These are phyloP conservation scores for Acropora tenuis DNA, from an alignment of 64 coral and sea anemone species.

Conservation along the genomic window DNA sequence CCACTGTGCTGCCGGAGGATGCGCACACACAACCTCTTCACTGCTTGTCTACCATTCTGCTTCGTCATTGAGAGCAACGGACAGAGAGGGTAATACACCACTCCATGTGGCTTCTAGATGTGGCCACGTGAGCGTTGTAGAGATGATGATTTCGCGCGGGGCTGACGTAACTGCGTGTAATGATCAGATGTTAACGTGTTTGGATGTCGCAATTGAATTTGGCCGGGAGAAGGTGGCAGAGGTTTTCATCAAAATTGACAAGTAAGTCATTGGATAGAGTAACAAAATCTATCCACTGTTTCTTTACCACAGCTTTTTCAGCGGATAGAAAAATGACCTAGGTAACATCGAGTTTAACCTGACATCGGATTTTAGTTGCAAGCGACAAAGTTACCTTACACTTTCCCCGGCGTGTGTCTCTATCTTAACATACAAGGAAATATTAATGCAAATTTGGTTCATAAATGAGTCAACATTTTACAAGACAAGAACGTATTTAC, in stretches of 20 bases:
- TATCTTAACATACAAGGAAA: no score
- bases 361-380: no score
- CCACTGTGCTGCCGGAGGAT: constrained; percentile 39
- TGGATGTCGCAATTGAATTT: constrained; percentile 53
- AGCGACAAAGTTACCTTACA: no score
- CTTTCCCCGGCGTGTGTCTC: no score
- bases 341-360: no score
- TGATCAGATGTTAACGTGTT: constrained; percentile 35
- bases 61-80: not conserved
- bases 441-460: no score
- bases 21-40: not conserved
- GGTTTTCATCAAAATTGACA: constrained; percentile 35
- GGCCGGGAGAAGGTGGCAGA: constrained; percentile 21
- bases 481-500: no score
- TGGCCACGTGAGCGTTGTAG: constrained; percentile 28
- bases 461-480: no score
- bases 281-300: no score
- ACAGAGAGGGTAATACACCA: constrained; percentile 54
- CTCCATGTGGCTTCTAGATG: constrained; percentile 63
- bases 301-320: no score
- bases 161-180: constrained; percentile 50
- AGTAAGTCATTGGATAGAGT: constrained; percentile 10
- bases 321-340: no score
- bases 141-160: constrained; percentile 57
- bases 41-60: not conserved